These are phyloP conservation scores for Cosmia trapezina DNA, from an alignment of 2,888 invertebrate species.

Conservation along the genomic window DNA sequence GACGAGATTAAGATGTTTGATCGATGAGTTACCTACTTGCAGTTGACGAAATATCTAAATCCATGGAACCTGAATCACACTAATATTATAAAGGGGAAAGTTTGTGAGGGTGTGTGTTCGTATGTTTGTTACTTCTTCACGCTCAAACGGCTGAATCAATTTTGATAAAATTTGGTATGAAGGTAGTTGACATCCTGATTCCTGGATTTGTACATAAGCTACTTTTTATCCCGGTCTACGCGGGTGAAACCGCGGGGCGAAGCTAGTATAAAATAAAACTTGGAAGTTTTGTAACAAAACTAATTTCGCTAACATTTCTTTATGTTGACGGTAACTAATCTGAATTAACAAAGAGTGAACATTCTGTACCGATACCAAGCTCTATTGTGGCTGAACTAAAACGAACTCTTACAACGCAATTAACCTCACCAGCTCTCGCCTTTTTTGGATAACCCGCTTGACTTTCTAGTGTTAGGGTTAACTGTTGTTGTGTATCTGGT, in stretches of 20 bases:
- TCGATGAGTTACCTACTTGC: background rate
- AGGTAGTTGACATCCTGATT: too few relatives aligned
- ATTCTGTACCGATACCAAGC: slow-evolving; percentile 26
- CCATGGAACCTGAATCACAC: too few relatives aligned
- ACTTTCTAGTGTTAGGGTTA: slow-evolving; percentile 51
- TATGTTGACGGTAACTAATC: background rate
- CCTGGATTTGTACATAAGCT: too few relatives aligned
- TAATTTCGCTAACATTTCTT: background rate
- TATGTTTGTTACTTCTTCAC: too few relatives aligned
- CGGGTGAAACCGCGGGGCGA: too few relatives aligned
- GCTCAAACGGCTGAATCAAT: too few relatives aligned
- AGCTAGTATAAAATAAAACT: background rate
- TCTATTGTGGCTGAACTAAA: slow-evolving; percentile 12
- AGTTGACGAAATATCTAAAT: background rate
- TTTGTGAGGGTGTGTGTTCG: too few relatives aligned
- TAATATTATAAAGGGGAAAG: too few relatives aligned
- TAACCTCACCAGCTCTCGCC: slow-evolving; percentile 57
- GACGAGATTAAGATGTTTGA: background rate
- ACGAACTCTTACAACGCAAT: slow-evolving; percentile 55
- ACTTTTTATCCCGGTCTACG: too few relatives aligned
- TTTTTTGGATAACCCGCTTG: slow-evolving; percentile 56
- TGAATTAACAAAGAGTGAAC: background rate
- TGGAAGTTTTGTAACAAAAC: background rate
- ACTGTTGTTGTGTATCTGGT: slow-evolving; percentile 30
- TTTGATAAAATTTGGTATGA: too few relatives aligned